Evolutionary conservation across 2,888 invertebrate species (phyloP), one percentile per base, ranked within the genome.

Genomic region (Acholoe squamosa): DNA sequence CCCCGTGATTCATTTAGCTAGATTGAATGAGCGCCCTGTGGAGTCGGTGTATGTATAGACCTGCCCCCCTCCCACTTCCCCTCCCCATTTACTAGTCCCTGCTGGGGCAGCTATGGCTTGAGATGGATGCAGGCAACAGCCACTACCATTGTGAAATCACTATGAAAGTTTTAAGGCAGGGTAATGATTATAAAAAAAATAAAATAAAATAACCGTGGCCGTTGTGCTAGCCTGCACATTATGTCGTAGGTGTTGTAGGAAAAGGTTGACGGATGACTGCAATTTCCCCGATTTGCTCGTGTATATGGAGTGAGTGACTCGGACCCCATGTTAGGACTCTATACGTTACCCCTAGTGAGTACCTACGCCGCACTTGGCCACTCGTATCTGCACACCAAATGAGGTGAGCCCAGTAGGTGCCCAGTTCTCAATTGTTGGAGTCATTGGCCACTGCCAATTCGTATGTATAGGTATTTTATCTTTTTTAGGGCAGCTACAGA

Each of bases 141-240:
- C 71, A 1, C 28, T 25, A 3, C 25, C 28, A 71, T 71, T 71
- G 71, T 71, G 31, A 71, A 25, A 25, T n/a, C 61, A 61, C 14
- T 71, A 25, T 28, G 25, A 28, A 71, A 71, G n/a, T n/a, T n/a
- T n/a, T n/a, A 71, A 71, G 28, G 43, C 16, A 71, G 7, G 3
- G 31, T 28, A 71, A 25, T 43, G 61, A 61, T 3, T 12, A 61
- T 61, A 61, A 43, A 43, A 43, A n/a, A 19, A 61, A n/a, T n/a
- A n/a, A n/a, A n/a, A n/a, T n/a, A 19, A 61, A 19, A 61, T n/a
- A 61, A n/a, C 22, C 22, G 1, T n/a, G 61, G 61, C 25, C 3
- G 71, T 71, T 28, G 71, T 71, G 71, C 71, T 71, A 7, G 71
- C 71, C 71, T 71, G 71, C 71, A 71, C 71, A 28, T 71, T 14